Base-by-base conservation (phyloP, 2,797 vertebrate genomes). In the Clarias fuscus region DNA sequence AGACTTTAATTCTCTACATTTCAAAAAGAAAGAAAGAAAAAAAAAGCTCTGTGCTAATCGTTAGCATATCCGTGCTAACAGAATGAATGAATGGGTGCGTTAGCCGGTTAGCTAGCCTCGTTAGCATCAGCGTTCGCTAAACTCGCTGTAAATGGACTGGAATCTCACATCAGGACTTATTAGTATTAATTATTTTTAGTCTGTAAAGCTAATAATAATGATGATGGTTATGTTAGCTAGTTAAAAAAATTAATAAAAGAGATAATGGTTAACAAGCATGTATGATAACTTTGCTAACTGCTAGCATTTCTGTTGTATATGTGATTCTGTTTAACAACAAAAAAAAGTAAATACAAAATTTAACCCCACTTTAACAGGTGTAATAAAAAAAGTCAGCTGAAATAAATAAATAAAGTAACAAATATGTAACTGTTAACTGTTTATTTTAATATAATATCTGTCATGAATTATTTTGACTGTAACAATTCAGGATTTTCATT, bases 1-100 rank as follows among this genome's bases (percentile, higher is more conserved):
- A 98, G 97, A 5, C 10, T 5, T 13, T 48, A 2, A 4, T 5
- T 14, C 24, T 97, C 88, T n/a, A 65, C 30, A 64, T 0, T 37
- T 59, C 7, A 43, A 43, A 43, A 43, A 43, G 43, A 43, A 8
- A 43, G 43, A 43, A 43, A 43, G 0, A 43, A 7, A 43, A 7
- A 7, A 43, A 43, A 43, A 6, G 43, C 15, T 43, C 43, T 13
- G 24, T 72, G 68, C 24, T 82, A 62, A 73, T 24, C 15, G 40
- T 11, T 82, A 58, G 72, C n/a, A 20, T 84, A 48, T 40, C 90
- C 18, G 62, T 88, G 92, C 92, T 92, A 92, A 76, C 22, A 48
- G 88, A 77, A 85, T 85, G 76, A 85, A 85, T 85, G 76, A 85
- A 85, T 85, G 67, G 82, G 48, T 43, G 10, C 0, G 14, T 62